Evolutionary conservation across 2,888 invertebrate genomes (phyloP).

Genomic region (Onthophagus sagittarius): DNA sequence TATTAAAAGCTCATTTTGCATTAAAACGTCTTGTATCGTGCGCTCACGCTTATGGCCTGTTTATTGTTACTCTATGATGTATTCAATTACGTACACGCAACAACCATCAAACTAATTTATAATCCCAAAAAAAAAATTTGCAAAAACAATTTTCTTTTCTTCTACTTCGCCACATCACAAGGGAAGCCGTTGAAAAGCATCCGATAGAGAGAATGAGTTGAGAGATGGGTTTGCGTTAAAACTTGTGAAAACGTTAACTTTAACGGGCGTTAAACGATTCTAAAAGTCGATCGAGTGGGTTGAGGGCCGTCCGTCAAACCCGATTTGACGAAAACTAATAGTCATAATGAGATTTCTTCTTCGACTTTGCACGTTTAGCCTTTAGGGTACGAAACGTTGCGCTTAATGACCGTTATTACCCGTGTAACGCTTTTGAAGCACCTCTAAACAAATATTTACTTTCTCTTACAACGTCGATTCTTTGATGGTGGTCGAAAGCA

Average conservation of each 20-base stretch:
- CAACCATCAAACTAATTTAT: neutral
- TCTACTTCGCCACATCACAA: no score
- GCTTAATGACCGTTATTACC: neutral
- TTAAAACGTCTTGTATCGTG: conserved; percentile 16
- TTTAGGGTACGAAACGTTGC: neutral
- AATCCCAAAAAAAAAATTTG: neutral
- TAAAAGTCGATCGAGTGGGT: neutral
- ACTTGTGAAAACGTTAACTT: neutral
- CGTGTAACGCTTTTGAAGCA: neutral
- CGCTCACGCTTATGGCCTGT: neutral
- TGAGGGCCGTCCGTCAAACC: neutral
- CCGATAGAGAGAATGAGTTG: neutral
- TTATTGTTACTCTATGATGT: neutral
- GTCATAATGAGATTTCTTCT: neutral
- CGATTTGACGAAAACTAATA: neutral
- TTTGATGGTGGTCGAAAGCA: neutral
- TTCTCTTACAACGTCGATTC: neutral
- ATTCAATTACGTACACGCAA: neutral
- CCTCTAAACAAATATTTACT: neutral
- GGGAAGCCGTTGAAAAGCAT: neutral
- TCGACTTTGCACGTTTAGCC: neutral
- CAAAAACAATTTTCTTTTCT: neutral
- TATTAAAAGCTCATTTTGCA: conserved; percentile 33
- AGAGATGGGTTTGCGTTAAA: neutral
- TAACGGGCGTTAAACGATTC: neutral